Conservation (phyloP, 2,113 vertebrate genomes). For the Cinclus mexicanus region DNA sequence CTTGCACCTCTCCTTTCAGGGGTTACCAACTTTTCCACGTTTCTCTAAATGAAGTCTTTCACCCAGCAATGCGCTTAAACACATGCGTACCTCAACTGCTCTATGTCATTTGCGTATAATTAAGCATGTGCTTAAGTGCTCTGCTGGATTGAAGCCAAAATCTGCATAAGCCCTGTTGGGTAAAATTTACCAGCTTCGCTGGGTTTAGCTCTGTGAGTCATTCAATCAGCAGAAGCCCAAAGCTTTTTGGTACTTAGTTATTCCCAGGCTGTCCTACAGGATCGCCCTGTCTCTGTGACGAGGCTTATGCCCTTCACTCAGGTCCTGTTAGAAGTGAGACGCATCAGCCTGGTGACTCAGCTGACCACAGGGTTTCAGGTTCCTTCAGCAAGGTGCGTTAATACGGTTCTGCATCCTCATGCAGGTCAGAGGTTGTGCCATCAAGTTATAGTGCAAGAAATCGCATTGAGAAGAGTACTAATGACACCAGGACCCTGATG, state of each 20-base stretch:
- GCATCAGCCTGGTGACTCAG: constrained; percentile 14
- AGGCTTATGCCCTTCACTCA: background rate
- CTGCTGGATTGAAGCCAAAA: constrained; percentile 22
- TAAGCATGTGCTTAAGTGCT: constrained; percentile 49
- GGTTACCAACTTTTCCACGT: background rate
- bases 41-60: background rate
- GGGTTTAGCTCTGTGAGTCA: constrained; percentile 28
- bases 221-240: background rate
- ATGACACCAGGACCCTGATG: background rate
- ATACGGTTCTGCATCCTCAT: background rate
- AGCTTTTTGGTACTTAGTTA: constrained; percentile 7
- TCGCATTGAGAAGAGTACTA: background rate
- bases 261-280: constrained; percentile 45
- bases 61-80: background rate
- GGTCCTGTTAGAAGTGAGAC: background rate
- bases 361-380: background rate
- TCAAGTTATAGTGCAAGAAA: background rate
- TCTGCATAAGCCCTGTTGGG: constrained; percentile 3
- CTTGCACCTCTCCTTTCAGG: background rate
- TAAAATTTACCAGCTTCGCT: constrained; percentile 6
- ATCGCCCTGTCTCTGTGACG: background rate
- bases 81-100: background rate
- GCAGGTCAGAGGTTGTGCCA: background rate
- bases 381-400: background rate
- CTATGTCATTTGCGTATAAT: constrained; percentile 51